These are phyloP conservation scores for Rousettus leschenaultii DNA, from an alignment of 2,113 vertebrate species.

Conservation along the genomic window DNA sequence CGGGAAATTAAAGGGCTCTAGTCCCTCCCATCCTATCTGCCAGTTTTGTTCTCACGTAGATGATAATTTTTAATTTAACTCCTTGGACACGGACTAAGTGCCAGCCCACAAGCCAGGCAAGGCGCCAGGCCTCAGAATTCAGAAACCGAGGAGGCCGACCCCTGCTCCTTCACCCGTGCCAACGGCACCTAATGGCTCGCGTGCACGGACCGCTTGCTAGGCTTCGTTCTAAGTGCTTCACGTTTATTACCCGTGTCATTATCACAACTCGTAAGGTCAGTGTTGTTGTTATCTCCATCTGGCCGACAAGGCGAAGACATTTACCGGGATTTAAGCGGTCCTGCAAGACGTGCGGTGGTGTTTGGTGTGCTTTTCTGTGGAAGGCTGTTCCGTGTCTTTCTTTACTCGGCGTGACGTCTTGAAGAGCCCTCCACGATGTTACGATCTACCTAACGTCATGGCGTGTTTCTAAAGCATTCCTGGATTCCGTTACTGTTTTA, in stretches of 20 bases:
- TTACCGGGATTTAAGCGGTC: neutral
- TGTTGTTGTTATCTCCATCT: neutral
- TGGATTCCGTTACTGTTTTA: neutral
- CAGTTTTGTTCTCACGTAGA: neutral
- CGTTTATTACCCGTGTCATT: neutral
- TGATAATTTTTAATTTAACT: neutral
- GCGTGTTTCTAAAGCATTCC: neutral
- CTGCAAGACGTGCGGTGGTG: neutral
- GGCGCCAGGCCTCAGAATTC: neutral
- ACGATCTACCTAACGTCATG: neutral
- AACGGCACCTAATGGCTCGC: neutral
- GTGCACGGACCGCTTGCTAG: neutral
- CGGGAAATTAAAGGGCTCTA: neutral
- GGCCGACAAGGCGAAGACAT: neutral
- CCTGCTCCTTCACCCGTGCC: neutral
- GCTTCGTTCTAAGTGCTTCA: neutral
- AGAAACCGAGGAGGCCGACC: neutral
- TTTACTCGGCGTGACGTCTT: neutral
- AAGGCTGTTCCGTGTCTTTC: neutral
- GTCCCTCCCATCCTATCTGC: neutral
- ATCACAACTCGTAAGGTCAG: neutral
- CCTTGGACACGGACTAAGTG: neutral
- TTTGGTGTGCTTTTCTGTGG: neutral
- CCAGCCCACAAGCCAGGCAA: neutral
- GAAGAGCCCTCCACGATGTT: neutral